A percentile compares a stretch with the other conserved stretches of the same genome.
phyloP scores from a whole-genome alignment of 2,113 vertebrate species.

The Cariama cristata region DNA sequence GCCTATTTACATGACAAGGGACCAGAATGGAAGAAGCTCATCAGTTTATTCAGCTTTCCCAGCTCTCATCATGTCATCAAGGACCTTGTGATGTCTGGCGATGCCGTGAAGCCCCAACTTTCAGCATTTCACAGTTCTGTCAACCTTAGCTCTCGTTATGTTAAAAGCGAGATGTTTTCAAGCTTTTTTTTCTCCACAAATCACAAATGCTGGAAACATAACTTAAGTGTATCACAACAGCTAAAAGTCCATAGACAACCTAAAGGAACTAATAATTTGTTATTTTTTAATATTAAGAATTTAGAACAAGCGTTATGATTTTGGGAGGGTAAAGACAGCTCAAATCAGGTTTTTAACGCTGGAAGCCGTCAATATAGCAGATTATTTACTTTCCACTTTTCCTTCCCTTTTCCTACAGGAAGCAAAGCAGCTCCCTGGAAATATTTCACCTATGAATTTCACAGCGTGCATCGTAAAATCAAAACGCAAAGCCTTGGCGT shows the following conservation, averaged over 20 bases:
- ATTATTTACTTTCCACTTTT: background rate
- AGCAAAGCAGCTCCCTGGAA: background rate
- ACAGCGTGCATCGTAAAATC: background rate
- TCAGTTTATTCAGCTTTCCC: conserved; percentile 33
- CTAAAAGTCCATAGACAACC: background rate
- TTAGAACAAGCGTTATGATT: background rate
- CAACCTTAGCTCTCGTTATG: conserved; percentile 10
- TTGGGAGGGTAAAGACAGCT: background rate
- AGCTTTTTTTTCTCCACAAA: background rate
- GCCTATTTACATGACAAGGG: conserved; percentile 58
- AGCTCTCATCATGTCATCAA: conserved; percentile 40
- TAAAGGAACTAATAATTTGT: background rate
- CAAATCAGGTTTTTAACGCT: background rate
- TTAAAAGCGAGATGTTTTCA: background rate
- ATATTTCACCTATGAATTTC: background rate
- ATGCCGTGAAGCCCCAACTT: background rate
- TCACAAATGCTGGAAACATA: background rate
- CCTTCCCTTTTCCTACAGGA: background rate
- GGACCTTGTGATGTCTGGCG: conserved; percentile 44
- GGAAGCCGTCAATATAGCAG: background rate
- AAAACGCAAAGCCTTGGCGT: background rate
- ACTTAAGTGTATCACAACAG: background rate
- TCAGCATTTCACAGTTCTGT: background rate
- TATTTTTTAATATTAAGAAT: background rate
- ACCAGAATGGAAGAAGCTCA: conserved; percentile 34